A percentile compares a stretch with the other conserved stretches of the same genome.
These are phyloP conservation scores for Ambastaia sidthimunki DNA, from an alignment of 2,797 vertebrate genomes.

Conservation along the genomic window DNA sequence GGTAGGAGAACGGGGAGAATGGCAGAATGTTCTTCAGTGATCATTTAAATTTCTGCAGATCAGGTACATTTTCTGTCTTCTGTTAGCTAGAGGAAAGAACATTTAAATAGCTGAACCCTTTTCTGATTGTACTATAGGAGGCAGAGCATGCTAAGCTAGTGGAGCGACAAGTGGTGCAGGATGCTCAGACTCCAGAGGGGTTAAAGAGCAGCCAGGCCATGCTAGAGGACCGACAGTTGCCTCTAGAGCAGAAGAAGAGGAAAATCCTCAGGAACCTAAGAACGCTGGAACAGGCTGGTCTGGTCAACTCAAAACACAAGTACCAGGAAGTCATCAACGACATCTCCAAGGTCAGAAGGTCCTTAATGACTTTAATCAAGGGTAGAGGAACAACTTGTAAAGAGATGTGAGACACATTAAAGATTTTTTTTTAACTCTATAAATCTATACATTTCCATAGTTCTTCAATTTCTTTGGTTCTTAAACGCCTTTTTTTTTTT, in stretches of 20 bases:
- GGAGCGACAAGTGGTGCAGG: conserved; percentile 83
- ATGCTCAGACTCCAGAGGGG: conserved; percentile 92
- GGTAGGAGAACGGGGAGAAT: conserved; percentile 70
- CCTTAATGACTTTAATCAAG: neutral
- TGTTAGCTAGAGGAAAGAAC: neutral
- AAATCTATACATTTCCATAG: too few species aligned
- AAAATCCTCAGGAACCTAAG: conserved; percentile 94
- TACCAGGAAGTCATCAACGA: conserved; percentile 97
- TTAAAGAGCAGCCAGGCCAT: conserved; percentile 84
- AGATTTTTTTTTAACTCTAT: too few species aligned
- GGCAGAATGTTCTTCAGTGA: neutral
- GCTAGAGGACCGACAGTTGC: conserved; percentile 89
- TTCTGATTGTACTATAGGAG: conserved; percentile 77
- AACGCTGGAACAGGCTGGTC: conserved; percentile 89
- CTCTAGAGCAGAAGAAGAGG: conserved; percentile 97
- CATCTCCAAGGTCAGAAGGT: conserved; percentile 87
- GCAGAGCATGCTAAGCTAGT: conserved; percentile 84
- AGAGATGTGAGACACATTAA: too few species aligned
- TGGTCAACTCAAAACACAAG: conserved; percentile 82
- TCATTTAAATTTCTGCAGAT: neutral
- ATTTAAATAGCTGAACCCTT: neutral
- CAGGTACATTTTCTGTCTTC: neutral
- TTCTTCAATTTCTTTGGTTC: too few species aligned
- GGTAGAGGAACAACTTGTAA: neutral
- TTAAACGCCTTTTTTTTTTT: too few species aligned